Evolutionary conservation across 2,113 vertebrate species (phyloP).

Genomic region (Sminthopsis crassicaudata): DNA sequence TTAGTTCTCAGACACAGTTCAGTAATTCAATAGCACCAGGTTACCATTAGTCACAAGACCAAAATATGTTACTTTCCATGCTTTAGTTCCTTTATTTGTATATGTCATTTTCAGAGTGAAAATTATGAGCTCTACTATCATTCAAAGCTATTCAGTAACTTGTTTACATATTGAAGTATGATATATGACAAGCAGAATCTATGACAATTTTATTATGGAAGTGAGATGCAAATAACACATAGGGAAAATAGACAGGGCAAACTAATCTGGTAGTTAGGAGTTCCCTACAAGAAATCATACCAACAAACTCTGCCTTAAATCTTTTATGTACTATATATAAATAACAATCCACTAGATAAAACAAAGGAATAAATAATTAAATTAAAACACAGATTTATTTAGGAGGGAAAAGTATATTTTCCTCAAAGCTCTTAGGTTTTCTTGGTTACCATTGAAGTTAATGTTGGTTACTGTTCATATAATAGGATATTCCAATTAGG

Average conservation of each 20-base stretch:
- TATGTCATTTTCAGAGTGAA: conserved; percentile 82
- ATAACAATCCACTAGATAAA: background rate
- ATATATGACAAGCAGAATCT: conserved; percentile 75
- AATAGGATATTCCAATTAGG: conserved; percentile 9
- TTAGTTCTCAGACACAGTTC: conserved; percentile 98
- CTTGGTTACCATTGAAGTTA: background rate
- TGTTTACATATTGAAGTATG: conserved; percentile 83
- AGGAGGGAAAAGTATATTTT: conserved; percentile 21
- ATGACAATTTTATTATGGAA: conserved; percentile 56
- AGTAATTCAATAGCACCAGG: conserved; percentile 95
- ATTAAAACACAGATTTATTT: background rate
- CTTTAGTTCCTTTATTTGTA: conserved; percentile 88
- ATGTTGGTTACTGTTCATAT: conserved; percentile 13
- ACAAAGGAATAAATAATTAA: background rate
- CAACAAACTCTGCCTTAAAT: background rate
- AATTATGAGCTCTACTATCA: conserved; percentile 78
- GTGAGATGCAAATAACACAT: conserved; percentile 61
- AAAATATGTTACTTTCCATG: conserved; percentile 87
- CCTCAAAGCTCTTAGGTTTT: conserved; percentile 8
- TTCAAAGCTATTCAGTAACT: conserved; percentile 70
- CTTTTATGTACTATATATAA: background rate
- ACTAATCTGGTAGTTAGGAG: conserved; percentile 26
- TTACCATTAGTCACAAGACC: conserved; percentile 94
- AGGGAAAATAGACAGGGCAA: conserved; percentile 62
- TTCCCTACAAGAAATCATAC: background rate